These are phyloP conservation scores for Parazoanthus atlanticus DNA, from an alignment of 92 coral and sea anemone species.

Conservation along the genomic window DNA sequence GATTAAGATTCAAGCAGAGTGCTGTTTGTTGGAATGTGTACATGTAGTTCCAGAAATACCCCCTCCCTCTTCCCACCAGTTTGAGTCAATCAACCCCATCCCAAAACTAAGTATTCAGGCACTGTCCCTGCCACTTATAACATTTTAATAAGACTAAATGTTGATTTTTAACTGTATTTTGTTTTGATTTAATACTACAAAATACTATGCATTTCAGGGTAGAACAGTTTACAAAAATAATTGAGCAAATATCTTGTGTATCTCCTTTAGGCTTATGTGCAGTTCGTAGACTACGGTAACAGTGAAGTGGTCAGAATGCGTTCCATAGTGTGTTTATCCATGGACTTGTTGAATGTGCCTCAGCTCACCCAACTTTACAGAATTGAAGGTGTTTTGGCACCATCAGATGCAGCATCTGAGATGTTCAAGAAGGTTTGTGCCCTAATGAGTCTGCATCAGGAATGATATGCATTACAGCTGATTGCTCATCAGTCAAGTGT, in stretches of 20 bases:
- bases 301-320: conserved; percentile 67
- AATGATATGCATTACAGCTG: too few species aligned
- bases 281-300: conserved; percentile 91
- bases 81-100: too few species aligned
- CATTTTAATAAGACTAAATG: too few species aligned
- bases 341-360: conserved; percentile 57
- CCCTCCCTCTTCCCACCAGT: too few species aligned
- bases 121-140: too few species aligned
- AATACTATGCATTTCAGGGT: not conserved
- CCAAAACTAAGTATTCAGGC: too few species aligned
- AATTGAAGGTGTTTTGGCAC: conserved; percentile 61
- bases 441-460: not conserved
- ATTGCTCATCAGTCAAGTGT: too few species aligned
- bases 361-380: conserved; percentile 74
- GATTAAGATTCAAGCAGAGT: too few species aligned
- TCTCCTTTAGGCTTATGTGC: conserved; percentile 65
- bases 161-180: too few species aligned
- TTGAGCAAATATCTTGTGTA: not conserved
- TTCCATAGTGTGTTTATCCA: conserved; percentile 75
- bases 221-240: not conserved
- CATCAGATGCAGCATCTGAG: conserved; percentile 54
- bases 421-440: conserved; percentile 45
- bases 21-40: too few species aligned
- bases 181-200: too few species aligned
- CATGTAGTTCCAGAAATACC: too few species aligned